These are phyloP conservation scores for Acanthurus lineatus DNA, from an alignment of 2,797 vertebrate species.

Conservation along the genomic window DNA sequence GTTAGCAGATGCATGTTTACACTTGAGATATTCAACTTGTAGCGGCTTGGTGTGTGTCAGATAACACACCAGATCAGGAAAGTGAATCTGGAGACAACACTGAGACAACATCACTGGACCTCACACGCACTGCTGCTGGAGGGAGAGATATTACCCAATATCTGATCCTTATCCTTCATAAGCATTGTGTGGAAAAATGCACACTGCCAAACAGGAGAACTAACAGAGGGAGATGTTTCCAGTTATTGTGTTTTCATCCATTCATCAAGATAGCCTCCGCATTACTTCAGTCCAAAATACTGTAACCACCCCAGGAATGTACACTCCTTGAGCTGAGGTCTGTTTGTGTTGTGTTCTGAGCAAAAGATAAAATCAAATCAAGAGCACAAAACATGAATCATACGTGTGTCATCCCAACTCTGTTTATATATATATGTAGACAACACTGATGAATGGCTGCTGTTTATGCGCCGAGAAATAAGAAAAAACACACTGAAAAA, in stretches of 20 bases:
- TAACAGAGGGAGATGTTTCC: conserved; percentile 41
- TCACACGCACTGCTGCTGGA: conserved; percentile 76
- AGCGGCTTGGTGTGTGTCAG: conserved; percentile 58
- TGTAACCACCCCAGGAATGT: conserved; percentile 19
- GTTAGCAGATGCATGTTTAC: conserved; percentile 63
- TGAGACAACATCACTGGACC: conserved; percentile 74
- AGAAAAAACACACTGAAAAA: background rate
- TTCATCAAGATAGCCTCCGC: conserved; percentile 50
- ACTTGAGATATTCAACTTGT: conserved; percentile 56
- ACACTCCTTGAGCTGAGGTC: background rate
- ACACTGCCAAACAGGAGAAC: conserved; percentile 33
- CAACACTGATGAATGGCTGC: background rate
- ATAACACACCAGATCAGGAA: conserved; percentile 65
- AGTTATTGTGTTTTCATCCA: conserved; percentile 50
- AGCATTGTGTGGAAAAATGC: conserved; percentile 57
- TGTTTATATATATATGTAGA: background rate
- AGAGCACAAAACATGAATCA: conserved; percentile 1
- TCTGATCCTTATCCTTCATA: conserved; percentile 75
- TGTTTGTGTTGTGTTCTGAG: conserved; percentile 15
- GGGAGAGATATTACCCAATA: conserved; percentile 66
- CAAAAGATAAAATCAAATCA: background rate
- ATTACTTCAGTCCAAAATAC: conserved; percentile 21
- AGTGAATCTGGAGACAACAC: conserved; percentile 65
- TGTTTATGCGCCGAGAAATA: background rate
- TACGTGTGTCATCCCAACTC: background rate